Base-by-base conservation (phyloP, 2,888 invertebrate genomes). In the Ischnus inquisitorius region DNA sequence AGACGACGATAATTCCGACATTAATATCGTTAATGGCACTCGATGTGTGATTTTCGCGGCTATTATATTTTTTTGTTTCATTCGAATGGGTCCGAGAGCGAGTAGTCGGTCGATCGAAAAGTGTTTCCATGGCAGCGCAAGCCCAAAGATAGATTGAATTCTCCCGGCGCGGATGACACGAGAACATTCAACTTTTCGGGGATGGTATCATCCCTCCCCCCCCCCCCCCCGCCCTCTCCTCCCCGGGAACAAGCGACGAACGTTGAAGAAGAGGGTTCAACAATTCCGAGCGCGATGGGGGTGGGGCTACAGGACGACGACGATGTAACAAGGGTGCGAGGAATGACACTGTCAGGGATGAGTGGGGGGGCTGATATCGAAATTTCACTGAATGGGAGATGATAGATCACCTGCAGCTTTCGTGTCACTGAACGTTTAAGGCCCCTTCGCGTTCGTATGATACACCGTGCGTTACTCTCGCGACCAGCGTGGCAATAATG, bases 41-140 rank as follows among this genome's bases (percentile, higher is more conserved):
- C 46, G 8, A 12, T 46, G 46, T 46, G 12, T 46, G 6, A n/a
- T n/a, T 46, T 51, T 34, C 43, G 12, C 34, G 46, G 46, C 62
- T 62, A 39, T 46, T 41, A n/a, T 43, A 39, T 54, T 39, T 51
- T 28, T 69, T 51, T 48, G 39, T 43, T 28, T 57, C 28, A 28
- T 46, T 46, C 28, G 46, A 46, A 48, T 43, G n/a, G 60, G 25
- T 43, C 3, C n/a, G 60, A 46, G 25, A 46, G 25, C 46, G 46
- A 25, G 71, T 25, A 8, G 43, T 39, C 60, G 22, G 43, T 62
- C 62, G 74, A 43, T 74, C 46, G 46, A 41, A 74, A 57, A 74
- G 60, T 62, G 74, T 74, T 74, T 74, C 62, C 74, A 74, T 74
- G 62, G 46, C 74, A 74, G 74, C 60, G 43, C 28, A 16, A 74